Evolutionary conservation across 2,888 invertebrate species (phyloP), one percentile per base, ranked within the genome.

Genomic region (Apodemia duryi): DNA sequence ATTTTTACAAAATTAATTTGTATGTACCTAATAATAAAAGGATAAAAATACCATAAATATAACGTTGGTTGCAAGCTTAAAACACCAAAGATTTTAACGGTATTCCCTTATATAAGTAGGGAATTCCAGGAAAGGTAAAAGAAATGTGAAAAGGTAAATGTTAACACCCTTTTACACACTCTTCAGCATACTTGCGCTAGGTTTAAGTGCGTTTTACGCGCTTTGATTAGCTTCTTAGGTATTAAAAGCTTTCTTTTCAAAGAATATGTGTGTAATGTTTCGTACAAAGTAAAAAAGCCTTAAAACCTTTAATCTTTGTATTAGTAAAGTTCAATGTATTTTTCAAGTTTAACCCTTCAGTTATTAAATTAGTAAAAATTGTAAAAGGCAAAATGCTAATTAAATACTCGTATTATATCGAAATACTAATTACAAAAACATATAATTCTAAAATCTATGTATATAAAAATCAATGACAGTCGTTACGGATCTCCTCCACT

Each of bases 131-230:
- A 49, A 49, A 49, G 49, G 49, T 49, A 49, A 49, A 13, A 49
- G 13, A 49, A n/a, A n/a, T 49, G 49, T 29, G 35, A 13, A 32
- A 32, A 32, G 32, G 57, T 57, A 32, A 57, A 57, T 32, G 29
- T 13, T 57, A 32, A 57, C 29, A 57, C 32, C 57, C 13, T 32
- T 32, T 57, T 32, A 6, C 35, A 32, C 6, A 9, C 57, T 29
- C 35, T 57, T 57, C 13, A 57, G 6, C 57, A 32, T 60, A 5
- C 11, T 32, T 35, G 35, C 49, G 21, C 13, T 35, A 35, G 1
- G 57, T 32, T 35, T 35, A 60, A 60, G 57, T n/a, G n/a, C 32
- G 57, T 60, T 60, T 60, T 60, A 60, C 57, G 35, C 29, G 57
- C 57, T 60, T 60, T 60, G 35, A 60, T 60, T 60, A 60, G 57